These are phyloP conservation scores for Polypedilum vanderplanki DNA, from an alignment of 1,140 invertebrate genomes.

Conservation along the genomic window DNA sequence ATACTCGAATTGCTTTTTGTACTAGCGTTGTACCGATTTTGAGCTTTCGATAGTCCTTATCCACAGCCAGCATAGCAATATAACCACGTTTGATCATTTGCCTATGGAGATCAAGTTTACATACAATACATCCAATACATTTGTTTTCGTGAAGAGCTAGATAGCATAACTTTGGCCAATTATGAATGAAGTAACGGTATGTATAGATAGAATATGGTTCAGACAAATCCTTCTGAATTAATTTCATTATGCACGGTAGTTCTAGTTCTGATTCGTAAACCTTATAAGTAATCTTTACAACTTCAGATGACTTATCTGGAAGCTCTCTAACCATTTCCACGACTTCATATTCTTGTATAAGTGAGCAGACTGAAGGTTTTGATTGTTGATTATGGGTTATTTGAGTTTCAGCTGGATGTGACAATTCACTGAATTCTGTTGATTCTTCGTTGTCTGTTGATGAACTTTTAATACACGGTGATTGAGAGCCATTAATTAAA, in stretches of 20 bases:
- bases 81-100: conserved; percentile 91
- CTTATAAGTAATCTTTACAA: conserved; percentile 52
- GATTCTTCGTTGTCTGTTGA: conserved; percentile 15
- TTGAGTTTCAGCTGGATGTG: neutral
- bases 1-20: conserved; percentile 68
- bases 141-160: conserved; percentile 78
- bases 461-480: neutral
- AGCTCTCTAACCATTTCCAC: neutral
- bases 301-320: neutral
- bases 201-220: conserved; percentile 99
- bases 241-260: conserved; percentile 90
- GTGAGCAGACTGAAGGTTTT: neutral
- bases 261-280: conserved; percentile 82
- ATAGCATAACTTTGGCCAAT: conserved; percentile 99
- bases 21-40: conserved; percentile 80
- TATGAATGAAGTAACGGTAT: conserved; percentile 99
- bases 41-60: conserved; percentile 88
- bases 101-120: conserved; percentile 92
- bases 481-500: neutral
- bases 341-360: neutral
- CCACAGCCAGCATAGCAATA: conserved; percentile 98
- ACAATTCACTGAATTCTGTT: conserved; percentile 10
- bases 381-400: neutral
- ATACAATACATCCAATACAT: conserved; percentile 95
- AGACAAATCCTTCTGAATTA: conserved; percentile 97